A percentile compares a stretch with the other conserved stretches of the same genome.
phyloP scores from a whole-genome alignment of 2,888 invertebrate genomes.

The Syrista parreyssii region DNA sequence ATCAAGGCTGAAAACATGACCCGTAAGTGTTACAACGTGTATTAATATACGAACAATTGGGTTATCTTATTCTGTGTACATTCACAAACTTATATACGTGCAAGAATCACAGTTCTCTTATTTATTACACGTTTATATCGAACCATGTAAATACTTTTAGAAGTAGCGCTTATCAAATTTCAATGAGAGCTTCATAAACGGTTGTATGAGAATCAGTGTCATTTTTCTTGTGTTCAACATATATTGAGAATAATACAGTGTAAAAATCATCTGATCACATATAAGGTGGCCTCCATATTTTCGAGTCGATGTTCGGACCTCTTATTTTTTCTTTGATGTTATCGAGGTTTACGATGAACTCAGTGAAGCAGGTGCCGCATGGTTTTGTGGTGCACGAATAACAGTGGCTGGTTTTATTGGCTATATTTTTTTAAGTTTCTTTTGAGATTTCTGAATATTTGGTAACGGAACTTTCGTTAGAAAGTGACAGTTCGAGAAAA shows the following conservation, averaged over 20 bases:
- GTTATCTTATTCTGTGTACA: background rate
- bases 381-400: background rate
- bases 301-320: background rate
- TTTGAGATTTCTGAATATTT: background rate
- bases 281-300: background rate
- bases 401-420: background rate
- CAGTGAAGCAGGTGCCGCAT: background rate
- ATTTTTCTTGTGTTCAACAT: background rate
- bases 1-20: slow-evolving; percentile 61
- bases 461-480: background rate
- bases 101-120: background rate
- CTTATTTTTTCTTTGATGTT: background rate
- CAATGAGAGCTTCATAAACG: background rate
- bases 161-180: background rate
- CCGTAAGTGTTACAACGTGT: slow-evolving; percentile 49
- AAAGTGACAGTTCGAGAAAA: slow-evolving; percentile 3
- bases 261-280: background rate
- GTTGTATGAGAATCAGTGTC: background rate
- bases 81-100: background rate
- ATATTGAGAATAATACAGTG: background rate
- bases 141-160: background rate
- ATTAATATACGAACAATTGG: background rate
- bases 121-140: background rate
- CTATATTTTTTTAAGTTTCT: background rate
- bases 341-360: background rate